A percentile compares a stretch with the other conserved stretches of the same genome.
These are phyloP conservation scores for Chrysopa pallens DNA, from an alignment of 1,140 invertebrate genomes.

Conservation along the genomic window DNA sequence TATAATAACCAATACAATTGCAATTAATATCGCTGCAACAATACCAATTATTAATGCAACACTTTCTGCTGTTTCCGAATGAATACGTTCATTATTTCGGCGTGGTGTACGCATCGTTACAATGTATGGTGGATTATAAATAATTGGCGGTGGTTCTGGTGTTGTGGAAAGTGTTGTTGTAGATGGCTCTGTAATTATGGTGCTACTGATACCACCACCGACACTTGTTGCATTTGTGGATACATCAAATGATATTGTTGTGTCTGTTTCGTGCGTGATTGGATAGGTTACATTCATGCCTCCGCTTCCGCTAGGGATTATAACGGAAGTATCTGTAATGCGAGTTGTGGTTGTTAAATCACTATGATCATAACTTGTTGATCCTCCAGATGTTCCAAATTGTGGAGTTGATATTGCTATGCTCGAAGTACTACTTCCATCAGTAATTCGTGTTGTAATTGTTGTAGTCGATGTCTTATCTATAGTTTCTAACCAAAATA, in stretches of 20 bases:
- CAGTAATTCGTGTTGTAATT: too few relatives aligned
- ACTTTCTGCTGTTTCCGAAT: constrained; percentile 50
- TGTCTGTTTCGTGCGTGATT: constrained; percentile 5
- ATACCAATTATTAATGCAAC: constrained; percentile 71
- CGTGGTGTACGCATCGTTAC: constrained; percentile 15
- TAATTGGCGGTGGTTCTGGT: neutral
- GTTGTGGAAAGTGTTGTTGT: constrained; percentile 8
- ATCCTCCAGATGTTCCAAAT: neutral
- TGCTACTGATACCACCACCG: constrained; percentile 13
- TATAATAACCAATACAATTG: constrained; percentile 76
- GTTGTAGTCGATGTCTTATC: constrained; percentile 5
- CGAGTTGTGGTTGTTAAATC: neutral
- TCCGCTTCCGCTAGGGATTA: constrained; percentile 1
- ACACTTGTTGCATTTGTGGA: constrained; percentile 7
- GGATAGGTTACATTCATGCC: neutral
- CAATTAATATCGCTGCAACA: constrained; percentile 78
- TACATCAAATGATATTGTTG: constrained; percentile 5
- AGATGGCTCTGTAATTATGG: constrained; percentile 2
- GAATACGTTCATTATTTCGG: constrained; percentile 39
- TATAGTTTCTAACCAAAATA: constrained; percentile 7
- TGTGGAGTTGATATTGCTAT: neutral
- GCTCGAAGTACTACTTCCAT: too few relatives aligned
- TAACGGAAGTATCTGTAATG: neutral
- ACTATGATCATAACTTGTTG: neutral
- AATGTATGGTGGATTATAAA: constrained; percentile 12